phyloP scores from a whole-genome alignment of 2,797 vertebrate species.

The Sebastes oblongus region DNA sequence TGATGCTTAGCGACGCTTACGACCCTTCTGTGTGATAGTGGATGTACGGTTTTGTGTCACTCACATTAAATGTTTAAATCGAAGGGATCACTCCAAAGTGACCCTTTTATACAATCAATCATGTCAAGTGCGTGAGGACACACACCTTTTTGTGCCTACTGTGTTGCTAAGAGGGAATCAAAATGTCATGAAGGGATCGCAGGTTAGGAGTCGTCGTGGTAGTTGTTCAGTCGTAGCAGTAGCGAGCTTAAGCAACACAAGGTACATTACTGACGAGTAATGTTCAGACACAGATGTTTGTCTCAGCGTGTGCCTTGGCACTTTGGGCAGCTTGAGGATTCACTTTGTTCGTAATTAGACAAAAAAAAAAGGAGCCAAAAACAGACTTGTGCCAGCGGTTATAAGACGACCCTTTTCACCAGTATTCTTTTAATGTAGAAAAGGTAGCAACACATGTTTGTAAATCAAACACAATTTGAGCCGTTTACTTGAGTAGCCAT shows the following conservation, averaged over 20 bases:
- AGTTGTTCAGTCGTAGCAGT: conserved; percentile 30
- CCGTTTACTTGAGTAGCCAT: conserved; percentile 59
- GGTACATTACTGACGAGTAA: conserved; percentile 47
- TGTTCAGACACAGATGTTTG: conserved; percentile 57
- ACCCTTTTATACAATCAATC: conserved; percentile 75
- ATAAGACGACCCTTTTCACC: conserved; percentile 44
- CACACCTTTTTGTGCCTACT: conserved; percentile 74
- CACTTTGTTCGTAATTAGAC: conserved; percentile 56
- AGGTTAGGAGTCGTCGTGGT: conserved; percentile 19
- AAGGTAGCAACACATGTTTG: conserved; percentile 59
- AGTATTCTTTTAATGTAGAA: conserved; percentile 40
- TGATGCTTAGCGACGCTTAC: conserved; percentile 46
- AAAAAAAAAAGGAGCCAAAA: conserved; percentile 55
- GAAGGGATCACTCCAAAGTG: conserved; percentile 34
- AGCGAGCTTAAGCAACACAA: conserved; percentile 31
- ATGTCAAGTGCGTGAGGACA: conserved; percentile 64
- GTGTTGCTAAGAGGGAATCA: conserved; percentile 50
- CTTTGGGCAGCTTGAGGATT: conserved; percentile 70
- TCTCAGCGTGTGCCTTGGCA: conserved; percentile 76
- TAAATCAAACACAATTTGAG: conserved; percentile 53
- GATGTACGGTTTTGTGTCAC: conserved; percentile 33
- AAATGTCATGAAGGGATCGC: background rate
- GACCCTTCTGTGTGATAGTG: conserved; percentile 33
- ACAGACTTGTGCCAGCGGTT: conserved; percentile 61
- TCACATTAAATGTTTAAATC: conserved; percentile 35